These are phyloP conservation scores for Polypterus bichir DNA, from an alignment of 2,113 vertebrate genomes.

Conservation along the genomic window DNA sequence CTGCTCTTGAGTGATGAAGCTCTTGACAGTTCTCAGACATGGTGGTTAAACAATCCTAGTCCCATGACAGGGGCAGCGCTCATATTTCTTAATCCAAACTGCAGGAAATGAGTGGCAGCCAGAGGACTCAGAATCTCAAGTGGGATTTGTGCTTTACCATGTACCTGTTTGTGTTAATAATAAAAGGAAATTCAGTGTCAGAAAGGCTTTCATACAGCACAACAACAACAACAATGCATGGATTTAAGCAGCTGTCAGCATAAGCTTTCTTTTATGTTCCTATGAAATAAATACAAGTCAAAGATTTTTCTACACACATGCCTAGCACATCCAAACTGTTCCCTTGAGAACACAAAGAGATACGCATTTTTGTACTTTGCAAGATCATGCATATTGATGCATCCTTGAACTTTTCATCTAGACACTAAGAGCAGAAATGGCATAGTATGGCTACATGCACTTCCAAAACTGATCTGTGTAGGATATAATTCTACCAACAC, in stretches of 20 bases:
- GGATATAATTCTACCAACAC: no score
- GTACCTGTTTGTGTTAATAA: conserved; percentile 58
- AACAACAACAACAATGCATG: neutral
- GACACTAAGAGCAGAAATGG: neutral
- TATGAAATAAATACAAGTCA: neutral
- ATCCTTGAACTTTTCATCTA: conserved; percentile 4
- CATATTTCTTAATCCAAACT: conserved; percentile 42
- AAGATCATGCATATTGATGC: conserved; percentile 6
- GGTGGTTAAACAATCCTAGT: conserved; percentile 31
- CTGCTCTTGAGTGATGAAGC: conserved; percentile 41
- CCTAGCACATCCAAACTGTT: neutral
- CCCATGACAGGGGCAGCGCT: conserved; percentile 38
- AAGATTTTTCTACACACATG: neutral
- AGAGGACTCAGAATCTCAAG: conserved; percentile 76
- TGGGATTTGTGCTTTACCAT: conserved; percentile 98
- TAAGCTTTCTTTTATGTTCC: neutral
- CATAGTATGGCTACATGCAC: no score
- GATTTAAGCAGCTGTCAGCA: neutral
- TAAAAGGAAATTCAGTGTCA: conserved; percentile 4
- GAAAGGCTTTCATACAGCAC: neutral
- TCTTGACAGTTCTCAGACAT: conserved; percentile 38
- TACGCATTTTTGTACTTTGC: neutral
- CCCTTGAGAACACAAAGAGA: conserved; percentile 4
- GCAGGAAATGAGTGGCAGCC: conserved; percentile 42
- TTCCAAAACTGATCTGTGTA: no score